phyloP scores from a whole-genome alignment of 2,888 invertebrate genomes.

The Villa cingulata region DNA sequence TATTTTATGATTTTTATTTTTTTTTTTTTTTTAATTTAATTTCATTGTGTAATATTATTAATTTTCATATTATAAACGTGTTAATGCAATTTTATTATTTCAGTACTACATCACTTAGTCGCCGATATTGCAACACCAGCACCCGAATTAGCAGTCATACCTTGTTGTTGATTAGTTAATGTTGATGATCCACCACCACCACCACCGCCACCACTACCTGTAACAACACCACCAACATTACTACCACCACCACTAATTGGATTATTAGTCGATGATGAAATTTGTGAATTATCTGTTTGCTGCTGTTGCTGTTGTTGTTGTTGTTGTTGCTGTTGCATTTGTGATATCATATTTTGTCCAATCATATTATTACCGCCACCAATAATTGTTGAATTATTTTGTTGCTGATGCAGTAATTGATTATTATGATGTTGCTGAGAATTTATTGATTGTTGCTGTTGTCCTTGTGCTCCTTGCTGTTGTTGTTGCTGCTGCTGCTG shows the following conservation, averaged over 20 bases:
- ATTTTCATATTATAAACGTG: slow-evolving; percentile 8
- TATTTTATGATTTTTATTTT: not conserved
- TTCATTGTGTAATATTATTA: slow-evolving; percentile 8
- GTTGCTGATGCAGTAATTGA: slow-evolving; percentile 20
- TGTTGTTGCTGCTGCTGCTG: slow-evolving; percentile 14
- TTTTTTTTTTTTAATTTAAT: slow-evolving; percentile 13
- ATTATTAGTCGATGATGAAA: slow-evolving; percentile 6
- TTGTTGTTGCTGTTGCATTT: too few relatives aligned
- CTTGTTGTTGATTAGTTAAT: slow-evolving; percentile 12
- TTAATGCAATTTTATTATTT: slow-evolving; percentile 17
- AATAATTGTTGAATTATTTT: slow-evolving; percentile 25
- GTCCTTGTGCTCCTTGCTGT: not conserved
- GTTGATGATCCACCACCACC: slow-evolving; percentile 1
- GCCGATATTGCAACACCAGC: slow-evolving; percentile 20
- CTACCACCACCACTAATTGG: slow-evolving; percentile 4
- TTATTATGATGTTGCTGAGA: slow-evolving; percentile 18
- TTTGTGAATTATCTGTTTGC: not conserved
- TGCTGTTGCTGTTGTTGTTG: too few relatives aligned
- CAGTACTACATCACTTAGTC: slow-evolving; percentile 24
- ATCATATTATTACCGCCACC: slow-evolving; percentile 9
- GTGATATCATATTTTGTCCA: slow-evolving; percentile 15
- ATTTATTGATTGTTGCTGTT: slow-evolving; percentile 24
- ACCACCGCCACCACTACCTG: not conserved
- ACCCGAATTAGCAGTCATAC: slow-evolving; percentile 19
- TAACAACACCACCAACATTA: slow-evolving; percentile 1